Evolutionary conservation across 1,140 invertebrate genomes (phyloP).

Genomic region (Frieseomelitta varia): DNA sequence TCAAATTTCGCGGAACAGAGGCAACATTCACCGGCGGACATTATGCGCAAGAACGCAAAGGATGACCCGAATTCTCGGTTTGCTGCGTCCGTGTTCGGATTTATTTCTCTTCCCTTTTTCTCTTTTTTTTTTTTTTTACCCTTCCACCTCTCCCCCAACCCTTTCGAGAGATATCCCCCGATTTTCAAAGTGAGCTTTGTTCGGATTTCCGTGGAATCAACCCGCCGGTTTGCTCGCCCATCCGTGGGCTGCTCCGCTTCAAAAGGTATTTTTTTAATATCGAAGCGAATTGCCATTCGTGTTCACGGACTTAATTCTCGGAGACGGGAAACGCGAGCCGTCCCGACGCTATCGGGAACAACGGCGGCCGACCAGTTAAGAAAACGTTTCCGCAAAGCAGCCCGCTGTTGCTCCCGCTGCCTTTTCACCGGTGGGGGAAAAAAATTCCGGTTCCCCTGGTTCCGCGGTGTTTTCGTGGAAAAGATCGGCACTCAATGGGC

Average conservation of each 20-base stretch:
- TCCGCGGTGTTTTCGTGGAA: neutral
- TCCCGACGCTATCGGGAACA: slow-evolving; percentile 26
- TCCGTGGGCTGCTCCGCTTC: slow-evolving; percentile 24
- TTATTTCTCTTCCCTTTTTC: slow-evolving; percentile 9
- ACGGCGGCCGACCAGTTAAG: neutral
- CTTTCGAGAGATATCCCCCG: slow-evolving; percentile 13
- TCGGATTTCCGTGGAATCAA: slow-evolving; percentile 43
- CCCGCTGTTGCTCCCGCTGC: too few species aligned
- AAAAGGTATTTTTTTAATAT: slow-evolving; percentile 50
- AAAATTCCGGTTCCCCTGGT: neutral
- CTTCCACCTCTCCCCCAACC: neutral
- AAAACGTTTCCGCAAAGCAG: slow-evolving; percentile 6
- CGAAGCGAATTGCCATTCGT: slow-evolving; percentile 32
- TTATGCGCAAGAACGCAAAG: slow-evolving; percentile 39
- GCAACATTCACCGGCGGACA: slow-evolving; percentile 44
- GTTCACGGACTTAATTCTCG: slow-evolving; percentile 39
- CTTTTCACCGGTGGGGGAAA: neutral
- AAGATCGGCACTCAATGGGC: neutral
- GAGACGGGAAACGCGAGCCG: neutral
- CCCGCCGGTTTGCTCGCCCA: slow-evolving; percentile 33
- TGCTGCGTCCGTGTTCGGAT: slow-evolving; percentile 43
- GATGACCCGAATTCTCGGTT: slow-evolving; percentile 51
- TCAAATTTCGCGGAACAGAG: slow-evolving; percentile 45
- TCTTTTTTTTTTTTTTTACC: too few species aligned
- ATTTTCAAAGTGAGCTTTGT: slow-evolving; percentile 47